Base-by-base conservation (phyloP, 2,888 invertebrate species). In the Homarus gammarus region DNA sequence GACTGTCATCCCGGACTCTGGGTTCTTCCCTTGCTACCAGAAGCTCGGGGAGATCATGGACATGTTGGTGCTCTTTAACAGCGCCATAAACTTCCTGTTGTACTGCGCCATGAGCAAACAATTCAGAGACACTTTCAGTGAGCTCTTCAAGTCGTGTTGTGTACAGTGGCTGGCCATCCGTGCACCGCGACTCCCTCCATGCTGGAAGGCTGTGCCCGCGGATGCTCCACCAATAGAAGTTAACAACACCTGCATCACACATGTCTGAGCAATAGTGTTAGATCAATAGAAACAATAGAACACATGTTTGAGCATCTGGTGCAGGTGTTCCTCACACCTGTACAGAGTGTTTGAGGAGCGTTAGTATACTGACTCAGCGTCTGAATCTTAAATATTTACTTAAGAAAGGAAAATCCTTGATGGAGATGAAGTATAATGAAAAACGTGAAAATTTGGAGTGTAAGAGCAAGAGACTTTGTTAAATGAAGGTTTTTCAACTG, bases 61-160 rank as follows among this genome's bases (percentile, higher is more conserved):
- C 94, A 96, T 98, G 91, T 94, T 98, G 93, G 98, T 98, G 0
- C 95, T 99, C 88, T 94, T 98, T 92, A 99, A 98, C 94, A 98
- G 98, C 12, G 97, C 98, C 0, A 97, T 98, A 88, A 99, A 98
- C 94, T 99, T 99, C 93, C 96, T 98, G 85, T 95, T 99, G 72
- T 99, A 98, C 94, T 98, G 98, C 93, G 95, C 97, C 83, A 99
- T 99, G 98, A 98, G 98, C 91, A 95, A 97, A 92, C 98, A 98
- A 95, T 99, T 99, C 94, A 95, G 99, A 36, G 93, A 94, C 79
- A 95, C 95, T 0, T 95, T 95, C 81, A 89, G 70, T 51, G 49
- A 78, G 31, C 82, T 89, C 6, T 89, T 89, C 61, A 64, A 44
- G 56, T 38, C 85, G 15, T 82, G 82, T 68, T 75, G 84, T 40